A percentile compares a stretch with the other conserved stretches of the same genome.
phyloP scores from a whole-genome alignment of 2,888 invertebrate genomes.

The Volucella bombylans region DNA sequence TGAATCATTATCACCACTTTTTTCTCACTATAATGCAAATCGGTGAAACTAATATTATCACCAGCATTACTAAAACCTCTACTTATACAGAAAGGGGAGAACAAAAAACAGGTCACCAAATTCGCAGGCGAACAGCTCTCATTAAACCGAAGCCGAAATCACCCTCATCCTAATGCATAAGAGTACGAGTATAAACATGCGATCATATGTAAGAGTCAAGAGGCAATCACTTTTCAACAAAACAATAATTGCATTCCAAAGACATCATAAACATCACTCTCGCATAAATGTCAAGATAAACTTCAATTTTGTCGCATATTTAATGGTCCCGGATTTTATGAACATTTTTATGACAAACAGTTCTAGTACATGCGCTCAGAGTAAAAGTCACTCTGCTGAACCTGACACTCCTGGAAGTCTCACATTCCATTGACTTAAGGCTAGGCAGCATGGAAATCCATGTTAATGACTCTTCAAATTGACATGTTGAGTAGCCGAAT shows the following conservation, averaged over 20 bases:
- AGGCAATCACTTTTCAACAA: constrained; percentile 47
- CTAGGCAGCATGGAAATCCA: constrained; percentile 56
- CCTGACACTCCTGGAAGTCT: constrained; percentile 28
- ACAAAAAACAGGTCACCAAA: background rate
- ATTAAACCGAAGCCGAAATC: constrained; percentile 43
- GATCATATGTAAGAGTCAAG: constrained; percentile 34
- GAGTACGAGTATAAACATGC: background rate
- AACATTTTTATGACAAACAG: constrained; percentile 49
- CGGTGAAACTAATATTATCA: too few species aligned
- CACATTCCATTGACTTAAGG: background rate
- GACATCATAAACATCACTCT: constrained; percentile 63
- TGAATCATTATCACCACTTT: too few species aligned
- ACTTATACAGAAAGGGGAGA: too few species aligned
- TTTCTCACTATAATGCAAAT: too few species aligned
- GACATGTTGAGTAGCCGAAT: constrained; percentile 44
- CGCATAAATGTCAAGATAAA: constrained; percentile 71
- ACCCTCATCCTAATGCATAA: background rate
- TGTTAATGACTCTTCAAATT: constrained; percentile 70
- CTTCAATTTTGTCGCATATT: constrained; percentile 63
- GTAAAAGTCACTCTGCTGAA: constrained; percentile 7
- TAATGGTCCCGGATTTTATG: constrained; percentile 55
- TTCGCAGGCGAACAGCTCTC: constrained; percentile 36
- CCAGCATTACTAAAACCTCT: background rate
- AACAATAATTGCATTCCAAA: constrained; percentile 71
- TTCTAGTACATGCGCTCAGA: constrained; percentile 15